phyloP scores from a whole-genome alignment of 30 jellyfish, hydroid and myxozoan genomes.

The Aurelia sp. region DNA sequence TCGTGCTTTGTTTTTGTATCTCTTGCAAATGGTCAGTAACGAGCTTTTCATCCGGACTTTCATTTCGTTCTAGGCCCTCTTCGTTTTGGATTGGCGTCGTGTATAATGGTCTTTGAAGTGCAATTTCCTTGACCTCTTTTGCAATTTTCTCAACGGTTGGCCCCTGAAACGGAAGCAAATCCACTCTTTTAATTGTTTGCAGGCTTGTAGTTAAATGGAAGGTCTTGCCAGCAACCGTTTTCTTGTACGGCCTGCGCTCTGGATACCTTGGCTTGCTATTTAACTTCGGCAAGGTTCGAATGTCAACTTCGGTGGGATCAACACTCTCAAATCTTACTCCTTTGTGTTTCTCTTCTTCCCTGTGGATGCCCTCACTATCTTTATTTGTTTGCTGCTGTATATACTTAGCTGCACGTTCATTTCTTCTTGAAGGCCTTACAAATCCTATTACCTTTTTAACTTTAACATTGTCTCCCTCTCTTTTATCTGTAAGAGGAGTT shows the following conservation, averaged over 20 bases:
- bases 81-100: conserved; percentile 19
- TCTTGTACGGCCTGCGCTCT: conserved; percentile 20
- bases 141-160: background rate
- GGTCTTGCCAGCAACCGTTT: conserved; percentile 13
- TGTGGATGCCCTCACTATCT: background rate
- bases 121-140: background rate
- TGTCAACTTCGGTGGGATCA: background rate
- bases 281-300: conserved; percentile 1
- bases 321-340: too few relatives aligned
- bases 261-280: too few relatives aligned
- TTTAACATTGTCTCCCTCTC: background rate
- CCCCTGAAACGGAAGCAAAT: conserved; percentile 28
- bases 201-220: conserved; percentile 11
- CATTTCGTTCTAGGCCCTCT: background rate
- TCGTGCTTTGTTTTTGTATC: background rate
- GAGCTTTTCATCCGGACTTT: conserved; percentile 1
- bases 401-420: background rate
- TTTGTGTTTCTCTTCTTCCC: background rate
- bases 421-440: background rate
- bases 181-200: conserved; percentile 12
- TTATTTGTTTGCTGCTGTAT: background rate
- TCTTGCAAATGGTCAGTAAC: conserved; percentile 43
- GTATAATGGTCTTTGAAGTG: background rate
- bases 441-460: background rate
- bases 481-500: background rate